Percentiles rank a stretch among this genome's conserved stretches.
Conservation (phyloP, 2,888 invertebrate genomes). For the Bugulina stolonifera region DNA sequence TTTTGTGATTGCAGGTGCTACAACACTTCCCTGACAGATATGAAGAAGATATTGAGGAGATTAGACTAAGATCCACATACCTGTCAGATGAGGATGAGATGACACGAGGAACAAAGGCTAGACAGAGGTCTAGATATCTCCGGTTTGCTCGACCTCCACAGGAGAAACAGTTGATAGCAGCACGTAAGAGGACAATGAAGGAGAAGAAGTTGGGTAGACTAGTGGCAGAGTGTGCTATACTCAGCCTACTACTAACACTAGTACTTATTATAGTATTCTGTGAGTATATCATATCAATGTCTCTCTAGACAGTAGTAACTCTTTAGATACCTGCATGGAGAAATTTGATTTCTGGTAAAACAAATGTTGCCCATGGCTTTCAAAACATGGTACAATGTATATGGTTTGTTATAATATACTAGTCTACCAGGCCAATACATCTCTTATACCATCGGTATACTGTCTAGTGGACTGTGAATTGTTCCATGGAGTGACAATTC, state of each 20-base stretch:
- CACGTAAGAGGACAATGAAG: slow-evolving; percentile 46
- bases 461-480: no score
- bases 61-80: slow-evolving; percentile 5
- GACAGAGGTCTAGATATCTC: slow-evolving; percentile 49
- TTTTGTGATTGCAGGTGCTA: neutral
- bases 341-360: no score
- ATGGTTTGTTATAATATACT: no score
- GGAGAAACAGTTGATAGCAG: slow-evolving; percentile 47
- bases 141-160: slow-evolving; percentile 50
- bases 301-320: no score
- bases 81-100: slow-evolving; percentile 20
- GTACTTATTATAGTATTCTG: slow-evolving; percentile 14
- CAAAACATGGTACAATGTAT: no score
- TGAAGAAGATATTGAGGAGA: slow-evolving; percentile 29
- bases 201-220: slow-evolving; percentile 37
- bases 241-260: neutral
- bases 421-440: no score
- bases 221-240: neutral
- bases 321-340: no score
- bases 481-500: no score
- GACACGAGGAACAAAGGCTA: slow-evolving; percentile 37
- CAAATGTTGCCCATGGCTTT: no score
- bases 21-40: slow-evolving; percentile 25
- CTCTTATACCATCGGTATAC: no score
- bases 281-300: no score